These are phyloP conservation scores for Pituophis catenifer DNA, from an alignment of 2,113 vertebrate genomes.

Conservation along the genomic window DNA sequence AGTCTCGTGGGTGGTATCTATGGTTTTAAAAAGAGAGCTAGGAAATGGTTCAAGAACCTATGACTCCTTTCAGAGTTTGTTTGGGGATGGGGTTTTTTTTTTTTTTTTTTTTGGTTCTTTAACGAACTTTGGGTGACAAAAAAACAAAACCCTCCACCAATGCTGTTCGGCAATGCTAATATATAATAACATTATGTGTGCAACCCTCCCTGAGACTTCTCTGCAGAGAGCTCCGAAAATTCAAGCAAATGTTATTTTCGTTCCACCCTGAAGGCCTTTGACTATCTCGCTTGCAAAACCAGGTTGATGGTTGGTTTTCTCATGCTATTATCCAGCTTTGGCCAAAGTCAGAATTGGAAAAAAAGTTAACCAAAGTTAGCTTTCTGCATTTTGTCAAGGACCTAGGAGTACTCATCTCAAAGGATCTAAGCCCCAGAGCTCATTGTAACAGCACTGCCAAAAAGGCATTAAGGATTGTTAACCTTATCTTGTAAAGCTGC, in stretches of 20 bases:
- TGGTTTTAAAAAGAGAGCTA: background rate
- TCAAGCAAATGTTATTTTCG: background rate
- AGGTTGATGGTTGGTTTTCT: background rate
- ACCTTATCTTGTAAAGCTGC: too few relatives aligned
- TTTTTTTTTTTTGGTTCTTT: background rate
- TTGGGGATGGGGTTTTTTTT: too few relatives aligned
- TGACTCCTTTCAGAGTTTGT: background rate
- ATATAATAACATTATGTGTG: background rate
- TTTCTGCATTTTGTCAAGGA: background rate
- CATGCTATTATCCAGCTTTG: background rate
- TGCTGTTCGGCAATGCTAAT: background rate
- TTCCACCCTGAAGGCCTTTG: background rate
- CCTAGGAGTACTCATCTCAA: too few relatives aligned
- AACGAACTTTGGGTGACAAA: background rate
- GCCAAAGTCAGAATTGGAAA: background rate
- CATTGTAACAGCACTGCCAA: too few relatives aligned
- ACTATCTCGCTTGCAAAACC: background rate
- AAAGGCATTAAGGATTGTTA: too few relatives aligned
- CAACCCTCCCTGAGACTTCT: background rate
- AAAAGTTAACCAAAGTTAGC: background rate
- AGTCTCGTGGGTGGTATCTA: background rate
- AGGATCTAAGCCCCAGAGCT: too few relatives aligned
- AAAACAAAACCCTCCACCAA: background rate
- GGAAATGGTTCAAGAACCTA: background rate
- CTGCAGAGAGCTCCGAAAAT: background rate